Conservation (phyloP, 2,888 invertebrate species). For the Odontocolon sp. region DNA sequence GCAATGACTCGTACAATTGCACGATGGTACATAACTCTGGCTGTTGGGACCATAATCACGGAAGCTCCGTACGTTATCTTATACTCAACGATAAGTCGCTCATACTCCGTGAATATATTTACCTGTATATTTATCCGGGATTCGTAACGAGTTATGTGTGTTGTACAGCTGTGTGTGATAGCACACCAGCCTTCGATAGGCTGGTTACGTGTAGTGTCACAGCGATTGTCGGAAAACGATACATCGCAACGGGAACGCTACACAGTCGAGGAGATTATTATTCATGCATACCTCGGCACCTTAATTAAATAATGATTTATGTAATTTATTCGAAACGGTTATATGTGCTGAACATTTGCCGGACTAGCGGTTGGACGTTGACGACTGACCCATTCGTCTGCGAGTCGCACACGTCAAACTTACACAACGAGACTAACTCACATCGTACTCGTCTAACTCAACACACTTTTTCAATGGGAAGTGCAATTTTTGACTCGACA, state of each 20-base stretch:
- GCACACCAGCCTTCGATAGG: no score
- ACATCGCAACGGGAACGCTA: constrained; percentile 38
- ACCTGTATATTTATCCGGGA: constrained; percentile 37
- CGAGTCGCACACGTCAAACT: constrained; percentile 30
- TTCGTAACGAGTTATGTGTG: constrained; percentile 24
- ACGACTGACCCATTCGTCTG: constrained; percentile 50
- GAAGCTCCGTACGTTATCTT: constrained; percentile 21
- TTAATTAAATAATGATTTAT: constrained; percentile 67
- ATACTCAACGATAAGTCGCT: constrained; percentile 30
- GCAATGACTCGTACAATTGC: neutral
- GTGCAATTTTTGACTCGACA: constrained; percentile 35
- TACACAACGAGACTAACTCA: constrained; percentile 32
- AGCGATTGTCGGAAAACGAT: constrained; percentile 60
- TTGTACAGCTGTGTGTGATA: no score
- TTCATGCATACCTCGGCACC: constrained; percentile 59
- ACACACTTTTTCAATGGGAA: constrained; percentile 12
- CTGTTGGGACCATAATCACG: constrained; percentile 23
- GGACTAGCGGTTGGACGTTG: constrained; percentile 37
- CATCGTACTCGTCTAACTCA: neutral
- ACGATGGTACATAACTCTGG: neutral
- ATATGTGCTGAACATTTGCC: constrained; percentile 21
- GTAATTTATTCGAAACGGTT: constrained; percentile 57
- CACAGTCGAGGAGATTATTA: constrained; percentile 51
- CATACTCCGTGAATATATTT: neutral
- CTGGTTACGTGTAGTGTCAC: constrained; percentile 22